Evolutionary conservation across 2,797 vertebrate species (phyloP), one percentile per base, ranked within the genome.

Genomic region (Hipposideros larvatus): DNA sequence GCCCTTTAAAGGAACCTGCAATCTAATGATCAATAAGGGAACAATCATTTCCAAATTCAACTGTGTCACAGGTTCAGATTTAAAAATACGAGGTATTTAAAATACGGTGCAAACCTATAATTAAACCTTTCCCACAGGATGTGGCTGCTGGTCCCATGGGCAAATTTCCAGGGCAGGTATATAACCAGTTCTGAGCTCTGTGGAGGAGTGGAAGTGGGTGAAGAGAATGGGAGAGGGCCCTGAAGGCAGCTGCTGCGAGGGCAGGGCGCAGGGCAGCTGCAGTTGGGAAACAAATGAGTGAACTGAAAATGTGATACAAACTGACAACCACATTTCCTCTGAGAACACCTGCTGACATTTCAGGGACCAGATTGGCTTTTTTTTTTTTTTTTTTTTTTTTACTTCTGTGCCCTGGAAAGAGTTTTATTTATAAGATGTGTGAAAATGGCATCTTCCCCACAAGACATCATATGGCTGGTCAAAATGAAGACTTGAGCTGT

Each of bases 371-470:
- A 70, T 86, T 37, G 4, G 4, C 31, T 5, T n/a, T 51, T 41
- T 34, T 43, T 21, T 15, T 70, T 51, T n/a, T 7, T 22, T 88
- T 71, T 65, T 43, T 24, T 63, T 51, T 26, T 75, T 5, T 5
- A 19, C 1, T 91, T 51, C 24, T 73, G n/a, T 86, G 88, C 13
- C 77, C 82, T 84, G 84, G 48, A 65, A n/a, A 91, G 78, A 66
- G 4, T 86, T 87, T 65, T 96, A 91, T 77, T 79, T 94, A 51
- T 73, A 78, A 65, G n/a, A 73, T 55, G 21, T 84, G 41, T 95
- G 71, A 94, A 95, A 95, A 90, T 15, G n/a, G 75, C 15, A 55
- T 85, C 77, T 90, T 84, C 51, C 31, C 86, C 57, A 48, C 7
- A 71, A 82, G 73, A 83, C 31, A 65, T 66, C 10, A 19, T 26